A percentile compares a stretch with the other conserved stretches of the same genome.
phyloP scores from a whole-genome alignment of 2,797 vertebrate species.

The Heterohyrax brucei region DNA sequence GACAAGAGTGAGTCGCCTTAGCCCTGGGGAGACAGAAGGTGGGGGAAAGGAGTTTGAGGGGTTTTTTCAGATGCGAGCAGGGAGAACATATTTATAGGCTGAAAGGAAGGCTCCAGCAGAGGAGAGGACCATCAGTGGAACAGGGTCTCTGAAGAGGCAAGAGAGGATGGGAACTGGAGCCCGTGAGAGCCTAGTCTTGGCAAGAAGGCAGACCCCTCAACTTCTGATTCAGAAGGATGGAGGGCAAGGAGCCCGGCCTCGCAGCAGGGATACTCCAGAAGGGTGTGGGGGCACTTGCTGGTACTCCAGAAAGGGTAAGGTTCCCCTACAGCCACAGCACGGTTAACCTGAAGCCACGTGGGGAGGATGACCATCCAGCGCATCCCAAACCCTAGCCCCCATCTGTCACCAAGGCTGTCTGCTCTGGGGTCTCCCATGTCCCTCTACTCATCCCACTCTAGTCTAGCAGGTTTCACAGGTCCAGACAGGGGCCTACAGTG shows the following conservation, averaged over 20 bases:
- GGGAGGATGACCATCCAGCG: neutral
- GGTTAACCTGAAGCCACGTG: neutral
- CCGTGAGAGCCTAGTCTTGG: neutral
- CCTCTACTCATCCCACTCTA: neutral
- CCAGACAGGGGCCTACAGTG: constrained; percentile 59
- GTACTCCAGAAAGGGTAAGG: neutral
- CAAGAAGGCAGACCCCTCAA: neutral
- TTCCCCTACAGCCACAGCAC: neutral
- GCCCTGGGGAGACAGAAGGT: neutral
- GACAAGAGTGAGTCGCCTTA: neutral
- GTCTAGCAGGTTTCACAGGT: constrained; percentile 76
- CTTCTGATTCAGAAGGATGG: neutral
- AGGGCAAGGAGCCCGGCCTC: neutral
- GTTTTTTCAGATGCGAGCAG: neutral
- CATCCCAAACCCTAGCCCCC: neutral
- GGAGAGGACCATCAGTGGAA: neutral
- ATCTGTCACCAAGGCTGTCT: neutral
- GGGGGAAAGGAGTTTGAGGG: neutral
- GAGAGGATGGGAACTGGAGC: neutral
- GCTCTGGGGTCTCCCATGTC: constrained; percentile 68
- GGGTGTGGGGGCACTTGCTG: neutral
- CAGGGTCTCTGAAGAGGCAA: neutral
- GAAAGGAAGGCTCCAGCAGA: neutral
- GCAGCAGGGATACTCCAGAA: neutral
- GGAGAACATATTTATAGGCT: neutral